Percentiles rank a stretch among this genome's conserved stretches.
Conservation (phyloP, 2,113 vertebrate genomes). For the Chaetura pelagica region DNA sequence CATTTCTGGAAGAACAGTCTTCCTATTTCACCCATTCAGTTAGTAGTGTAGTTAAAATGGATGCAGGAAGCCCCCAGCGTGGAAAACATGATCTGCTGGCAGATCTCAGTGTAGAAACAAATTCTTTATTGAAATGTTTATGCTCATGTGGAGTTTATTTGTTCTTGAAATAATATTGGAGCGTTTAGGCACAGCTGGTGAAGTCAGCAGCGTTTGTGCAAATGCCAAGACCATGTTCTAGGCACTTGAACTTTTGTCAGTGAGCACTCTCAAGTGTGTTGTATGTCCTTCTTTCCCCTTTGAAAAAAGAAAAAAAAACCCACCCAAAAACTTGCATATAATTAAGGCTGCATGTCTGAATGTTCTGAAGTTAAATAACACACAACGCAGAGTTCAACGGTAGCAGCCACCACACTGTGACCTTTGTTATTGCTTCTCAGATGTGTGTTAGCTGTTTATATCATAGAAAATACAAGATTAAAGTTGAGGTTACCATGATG, state of each 20-base stretch:
- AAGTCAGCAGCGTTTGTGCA: not conserved
- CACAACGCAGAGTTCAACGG: not conserved
- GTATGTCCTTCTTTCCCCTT: not conserved
- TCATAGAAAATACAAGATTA: not conserved
- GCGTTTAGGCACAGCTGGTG: not conserved
- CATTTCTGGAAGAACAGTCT: not conserved
- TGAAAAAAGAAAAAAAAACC: not conserved
- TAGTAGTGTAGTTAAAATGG: not conserved
- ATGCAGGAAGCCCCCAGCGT: not conserved
- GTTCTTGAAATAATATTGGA: not conserved
- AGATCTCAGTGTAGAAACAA: not conserved
- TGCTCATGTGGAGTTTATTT: not conserved
- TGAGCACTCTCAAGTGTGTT: not conserved
- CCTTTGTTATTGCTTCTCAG: not conserved
- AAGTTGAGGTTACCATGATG: not conserved
- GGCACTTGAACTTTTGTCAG: not conserved
- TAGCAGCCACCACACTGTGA: not conserved
- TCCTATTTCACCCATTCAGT: not conserved
- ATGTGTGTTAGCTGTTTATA: not conserved
- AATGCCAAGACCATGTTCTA: not conserved
- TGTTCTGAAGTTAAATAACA: not conserved
- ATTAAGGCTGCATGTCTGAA: not conserved
- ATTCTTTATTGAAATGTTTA: not conserved
- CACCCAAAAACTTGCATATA: not conserved
- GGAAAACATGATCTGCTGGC: not conserved